phyloP scores from a whole-genome alignment of 2,113 vertebrate genomes.

The Opisthocomus hoazin region DNA sequence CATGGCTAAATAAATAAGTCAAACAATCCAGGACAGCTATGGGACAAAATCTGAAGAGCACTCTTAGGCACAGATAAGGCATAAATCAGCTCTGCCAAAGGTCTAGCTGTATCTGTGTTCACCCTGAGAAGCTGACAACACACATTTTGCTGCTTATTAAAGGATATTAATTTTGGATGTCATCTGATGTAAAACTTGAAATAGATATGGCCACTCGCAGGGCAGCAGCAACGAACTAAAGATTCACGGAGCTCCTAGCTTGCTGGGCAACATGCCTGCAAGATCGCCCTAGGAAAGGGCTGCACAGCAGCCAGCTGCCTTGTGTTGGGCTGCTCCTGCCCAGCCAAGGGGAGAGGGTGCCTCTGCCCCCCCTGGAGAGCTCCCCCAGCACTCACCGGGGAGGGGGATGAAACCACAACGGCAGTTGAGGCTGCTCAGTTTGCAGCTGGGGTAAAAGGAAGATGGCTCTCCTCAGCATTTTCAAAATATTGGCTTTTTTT shows the following conservation, averaged over 20 bases:
- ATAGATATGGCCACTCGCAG: background rate
- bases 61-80: background rate
- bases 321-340: background rate
- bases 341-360: background rate
- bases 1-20: background rate
- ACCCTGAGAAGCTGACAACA: background rate
- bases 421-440: background rate
- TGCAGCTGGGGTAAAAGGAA: background rate
- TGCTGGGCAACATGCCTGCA: background rate
- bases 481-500: background rate
- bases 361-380: rapidly evolving
- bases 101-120: background rate
- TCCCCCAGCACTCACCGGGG: background rate
- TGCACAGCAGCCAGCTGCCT: background rate
- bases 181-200: background rate
- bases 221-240: background rate
- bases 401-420: background rate
- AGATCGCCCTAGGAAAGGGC: background rate
- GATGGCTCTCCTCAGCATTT: background rate
- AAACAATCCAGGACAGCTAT: background rate
- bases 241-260: background rate
- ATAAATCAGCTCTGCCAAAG: constrained; percentile 2
- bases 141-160: constrained; percentile 28
- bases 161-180: background rate
- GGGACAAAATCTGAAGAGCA: background rate